Conservation (phyloP, 2,113 vertebrate species). For the human region DNA sequence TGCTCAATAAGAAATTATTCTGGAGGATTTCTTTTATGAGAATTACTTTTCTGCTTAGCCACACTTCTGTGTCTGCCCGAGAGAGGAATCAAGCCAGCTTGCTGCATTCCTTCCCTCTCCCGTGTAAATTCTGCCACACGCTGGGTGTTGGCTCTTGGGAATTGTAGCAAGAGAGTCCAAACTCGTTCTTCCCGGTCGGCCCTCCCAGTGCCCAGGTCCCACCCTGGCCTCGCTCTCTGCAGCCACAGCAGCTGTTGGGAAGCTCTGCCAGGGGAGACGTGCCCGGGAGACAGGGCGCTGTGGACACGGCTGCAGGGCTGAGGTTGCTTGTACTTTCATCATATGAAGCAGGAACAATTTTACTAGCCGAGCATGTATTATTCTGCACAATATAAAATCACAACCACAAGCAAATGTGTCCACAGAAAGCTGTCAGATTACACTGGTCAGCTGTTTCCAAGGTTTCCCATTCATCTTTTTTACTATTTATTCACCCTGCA, state of each 20-base stretch:
- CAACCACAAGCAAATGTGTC: not conserved
- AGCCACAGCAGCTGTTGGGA: not conserved
- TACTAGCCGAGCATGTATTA: not conserved
- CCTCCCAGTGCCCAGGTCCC: not conserved
- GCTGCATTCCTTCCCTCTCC: not conserved
- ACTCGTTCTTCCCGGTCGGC: rapidly evolving
- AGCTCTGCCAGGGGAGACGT: not conserved
- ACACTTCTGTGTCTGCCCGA: not conserved
- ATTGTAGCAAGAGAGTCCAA: rapidly evolving
- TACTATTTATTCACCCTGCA: not conserved
- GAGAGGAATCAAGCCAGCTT: not conserved
- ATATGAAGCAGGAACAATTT: not conserved
- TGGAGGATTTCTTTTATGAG: not conserved
- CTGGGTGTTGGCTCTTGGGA: rapidly evolving
- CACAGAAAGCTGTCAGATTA: not conserved
- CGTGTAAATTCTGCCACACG: rapidly evolving
- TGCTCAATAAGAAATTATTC: not conserved
- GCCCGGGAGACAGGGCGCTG: rapidly evolving
- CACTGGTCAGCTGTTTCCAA: not conserved
- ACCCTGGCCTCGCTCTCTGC: not conserved
- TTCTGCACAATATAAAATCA: not conserved
- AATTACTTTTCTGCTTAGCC: not conserved
- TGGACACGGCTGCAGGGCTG: not conserved
- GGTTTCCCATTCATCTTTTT: not conserved
- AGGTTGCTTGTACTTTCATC: not conserved